phyloP scores from a whole-genome alignment of 1,140 invertebrate species.

The Drosophila virilis region DNA sequence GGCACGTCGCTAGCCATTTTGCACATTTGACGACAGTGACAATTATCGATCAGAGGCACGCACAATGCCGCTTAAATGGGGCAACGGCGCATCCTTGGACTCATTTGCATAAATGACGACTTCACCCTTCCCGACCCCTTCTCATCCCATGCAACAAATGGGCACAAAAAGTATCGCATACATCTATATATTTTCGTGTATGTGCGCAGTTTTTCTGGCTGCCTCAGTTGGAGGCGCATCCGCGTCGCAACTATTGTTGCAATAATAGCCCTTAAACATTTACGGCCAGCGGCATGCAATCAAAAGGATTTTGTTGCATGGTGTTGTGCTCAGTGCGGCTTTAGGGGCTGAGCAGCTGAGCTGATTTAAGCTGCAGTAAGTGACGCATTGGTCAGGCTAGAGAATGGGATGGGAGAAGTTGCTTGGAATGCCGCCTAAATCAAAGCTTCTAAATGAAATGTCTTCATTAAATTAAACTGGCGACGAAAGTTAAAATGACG shows the following conservation, averaged over 20 bases:
- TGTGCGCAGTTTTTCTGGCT: slow-evolving; percentile 9
- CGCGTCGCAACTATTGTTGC: slow-evolving; percentile 63
- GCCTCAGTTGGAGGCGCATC: slow-evolving; percentile 2
- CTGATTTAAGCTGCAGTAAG: slow-evolving; percentile 23
- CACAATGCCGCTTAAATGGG: slow-evolving; percentile 76
- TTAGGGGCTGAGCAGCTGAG: slow-evolving; percentile 20
- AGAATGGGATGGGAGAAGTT: slow-evolving; percentile 10
- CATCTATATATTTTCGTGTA: background rate
- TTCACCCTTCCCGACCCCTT: background rate
- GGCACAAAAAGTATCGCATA: slow-evolving; percentile 24
- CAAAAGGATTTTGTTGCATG: slow-evolving; percentile 42
- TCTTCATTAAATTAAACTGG: slow-evolving; percentile 75
- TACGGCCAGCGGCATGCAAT: slow-evolving; percentile 43
- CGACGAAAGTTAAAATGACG: slow-evolving; percentile 75
- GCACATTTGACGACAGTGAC: slow-evolving; percentile 68
- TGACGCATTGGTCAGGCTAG: background rate
- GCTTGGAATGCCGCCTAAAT: slow-evolving; percentile 42
- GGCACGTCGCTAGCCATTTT: slow-evolving; percentile 66
- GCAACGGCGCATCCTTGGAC: slow-evolving; percentile 66
- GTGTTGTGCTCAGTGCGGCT: slow-evolving; percentile 28
- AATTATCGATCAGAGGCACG: slow-evolving; percentile 77
- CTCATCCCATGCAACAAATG: background rate
- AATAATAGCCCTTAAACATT: slow-evolving; percentile 58
- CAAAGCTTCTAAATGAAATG: slow-evolving; percentile 61
- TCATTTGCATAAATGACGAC: slow-evolving; percentile 79